A percentile compares a stretch with the other conserved stretches of the same genome.
Evolutionary conservation across 2,888 invertebrate species (phyloP).

Genomic region (Podabrus alpinus): DNA sequence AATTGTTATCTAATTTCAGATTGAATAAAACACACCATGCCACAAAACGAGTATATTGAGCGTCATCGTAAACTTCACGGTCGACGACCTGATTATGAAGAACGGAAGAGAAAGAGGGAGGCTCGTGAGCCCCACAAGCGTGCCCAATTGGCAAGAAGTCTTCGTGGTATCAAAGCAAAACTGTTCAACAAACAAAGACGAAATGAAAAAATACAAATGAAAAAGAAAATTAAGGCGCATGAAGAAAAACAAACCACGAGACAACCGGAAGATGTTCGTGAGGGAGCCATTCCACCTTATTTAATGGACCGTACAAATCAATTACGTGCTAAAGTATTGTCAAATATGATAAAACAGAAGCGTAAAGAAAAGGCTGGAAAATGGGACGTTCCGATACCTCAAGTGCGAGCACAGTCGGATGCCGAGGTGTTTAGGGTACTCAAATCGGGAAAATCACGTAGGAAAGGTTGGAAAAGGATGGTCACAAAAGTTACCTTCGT

Average conservation of each 20-base stretch:
- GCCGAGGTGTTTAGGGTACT: constrained; percentile 95
- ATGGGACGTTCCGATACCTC: constrained; percentile 99
- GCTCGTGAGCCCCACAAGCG: constrained; percentile 92
- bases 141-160: constrained; percentile 86
- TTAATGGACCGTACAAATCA: constrained; percentile 96
- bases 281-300: constrained; percentile 94
- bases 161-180: constrained; percentile 97
- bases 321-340: constrained; percentile 90
- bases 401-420: constrained; percentile 95
- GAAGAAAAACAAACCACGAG: constrained; percentile 92
- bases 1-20: constrained; percentile 30
- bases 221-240: constrained; percentile 96
- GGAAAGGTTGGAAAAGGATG: constrained; percentile 99
- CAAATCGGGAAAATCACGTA: constrained; percentile 86
- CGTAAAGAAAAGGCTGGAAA: constrained; percentile 99
- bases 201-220: constrained; percentile 98
- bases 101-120: constrained; percentile 92
- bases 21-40: constrained; percentile 67
- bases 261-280: constrained; percentile 78
- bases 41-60: constrained; percentile 99
- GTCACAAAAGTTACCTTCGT: constrained; percentile 98
- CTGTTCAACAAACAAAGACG: constrained; percentile 95
- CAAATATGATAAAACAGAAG: constrained; percentile 99
- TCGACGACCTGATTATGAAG: constrained; percentile 95
- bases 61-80: constrained; percentile 96